These are phyloP conservation scores for Hyperoplus immaculatus DNA, from an alignment of 2,797 vertebrate species.

Conservation along the genomic window DNA sequence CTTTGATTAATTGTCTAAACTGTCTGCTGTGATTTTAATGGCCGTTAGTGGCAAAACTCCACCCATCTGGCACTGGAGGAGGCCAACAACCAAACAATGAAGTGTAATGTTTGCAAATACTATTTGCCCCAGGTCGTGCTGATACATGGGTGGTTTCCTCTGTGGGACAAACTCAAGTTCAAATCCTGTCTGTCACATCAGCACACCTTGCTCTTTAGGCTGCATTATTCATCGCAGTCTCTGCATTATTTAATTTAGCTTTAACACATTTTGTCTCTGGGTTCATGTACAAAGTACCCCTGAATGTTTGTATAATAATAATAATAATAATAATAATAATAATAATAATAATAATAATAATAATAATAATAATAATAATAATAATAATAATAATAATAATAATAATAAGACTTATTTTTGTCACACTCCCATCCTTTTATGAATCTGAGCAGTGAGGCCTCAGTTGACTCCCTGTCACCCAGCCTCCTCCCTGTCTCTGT, in stretches of 20 bases:
- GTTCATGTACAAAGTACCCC: constrained; percentile 44
- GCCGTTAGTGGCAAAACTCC: constrained; percentile 51
- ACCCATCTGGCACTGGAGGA: constrained; percentile 56
- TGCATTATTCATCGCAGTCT: constrained; percentile 70
- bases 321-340: background rate
- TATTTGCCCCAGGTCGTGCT: constrained; percentile 63
- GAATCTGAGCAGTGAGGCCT: constrained; percentile 25
- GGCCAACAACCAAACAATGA: constrained; percentile 69
- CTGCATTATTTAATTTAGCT: constrained; percentile 69
- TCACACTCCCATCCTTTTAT: constrained; percentile 1
- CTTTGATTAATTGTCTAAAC: constrained; percentile 50
- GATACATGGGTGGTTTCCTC: constrained; percentile 67
- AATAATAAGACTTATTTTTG: constrained; percentile 3
- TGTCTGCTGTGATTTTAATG: constrained; percentile 59
- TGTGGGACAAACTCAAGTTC: constrained; percentile 68
- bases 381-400: background rate
- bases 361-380: background rate
- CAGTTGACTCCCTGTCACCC: constrained; percentile 6
- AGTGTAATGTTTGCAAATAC: constrained; percentile 74
- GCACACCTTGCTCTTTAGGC: constrained; percentile 61
- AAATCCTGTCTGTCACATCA: constrained; percentile 63
- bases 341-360: background rate
- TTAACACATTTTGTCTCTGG: constrained; percentile 61
- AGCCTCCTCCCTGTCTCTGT: constrained; percentile 18
- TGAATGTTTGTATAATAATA: constrained; percentile 18